phyloP scores from a whole-genome alignment of 2,797 vertebrate species.

The Pterois miles region DNA sequence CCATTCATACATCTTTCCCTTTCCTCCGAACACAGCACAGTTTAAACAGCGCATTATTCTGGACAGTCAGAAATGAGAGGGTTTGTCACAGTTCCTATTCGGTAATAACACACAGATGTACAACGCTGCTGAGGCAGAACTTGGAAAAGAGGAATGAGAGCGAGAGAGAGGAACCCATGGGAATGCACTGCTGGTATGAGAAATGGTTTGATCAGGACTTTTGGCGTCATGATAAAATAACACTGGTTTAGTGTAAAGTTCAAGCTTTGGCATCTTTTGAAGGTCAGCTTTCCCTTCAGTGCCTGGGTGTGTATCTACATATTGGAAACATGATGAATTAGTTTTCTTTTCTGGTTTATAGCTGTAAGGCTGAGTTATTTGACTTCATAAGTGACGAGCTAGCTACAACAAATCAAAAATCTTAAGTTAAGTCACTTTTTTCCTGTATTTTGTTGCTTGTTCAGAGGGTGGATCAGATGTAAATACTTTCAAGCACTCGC shows the following conservation, averaged over 20 bases:
- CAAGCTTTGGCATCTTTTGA: conserved; percentile 21
- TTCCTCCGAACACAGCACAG: conserved; percentile 7
- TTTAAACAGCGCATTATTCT: conserved; percentile 29
- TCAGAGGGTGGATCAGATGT: conserved; percentile 63
- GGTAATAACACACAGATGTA: conserved; percentile 68
- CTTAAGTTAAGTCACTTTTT: not conserved
- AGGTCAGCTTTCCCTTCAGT: conserved; percentile 17
- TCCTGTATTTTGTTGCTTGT: not conserved
- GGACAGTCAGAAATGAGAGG: conserved; percentile 32
- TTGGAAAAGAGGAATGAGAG: conserved; percentile 12
- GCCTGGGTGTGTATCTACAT: not conserved
- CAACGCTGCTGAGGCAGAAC: conserved; percentile 27
- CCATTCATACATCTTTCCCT: conserved; percentile 34
- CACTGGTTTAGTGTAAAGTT: conserved; percentile 21
- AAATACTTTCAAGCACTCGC: conserved; percentile 76
- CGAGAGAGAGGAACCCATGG: conserved; percentile 3
- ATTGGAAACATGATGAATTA: conserved; percentile 14
- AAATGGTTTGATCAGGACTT: conserved; percentile 36
- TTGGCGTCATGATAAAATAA: conserved; percentile 40
- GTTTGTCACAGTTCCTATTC: conserved; percentile 49
- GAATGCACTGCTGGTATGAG: conserved; percentile 24
- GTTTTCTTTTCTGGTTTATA: conserved; percentile 4
- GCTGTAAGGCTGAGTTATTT: conserved; percentile 11
- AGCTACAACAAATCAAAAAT: conserved; percentile 11
- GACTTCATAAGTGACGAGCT: not conserved